Conservation (phyloP, 2,888 invertebrate species). For the Agrochola lota region DNA sequence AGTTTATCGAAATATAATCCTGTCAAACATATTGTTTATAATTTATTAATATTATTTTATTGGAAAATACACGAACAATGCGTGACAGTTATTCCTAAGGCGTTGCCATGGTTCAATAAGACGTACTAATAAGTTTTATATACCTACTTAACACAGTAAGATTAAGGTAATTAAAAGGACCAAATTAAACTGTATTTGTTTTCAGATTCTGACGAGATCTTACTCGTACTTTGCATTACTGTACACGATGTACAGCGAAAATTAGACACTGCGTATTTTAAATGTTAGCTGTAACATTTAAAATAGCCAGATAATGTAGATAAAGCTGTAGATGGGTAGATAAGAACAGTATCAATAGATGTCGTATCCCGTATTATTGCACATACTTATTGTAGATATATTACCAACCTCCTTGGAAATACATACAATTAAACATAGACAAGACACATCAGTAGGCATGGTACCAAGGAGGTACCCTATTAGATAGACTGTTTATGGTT, state of each 20-base stretch:
- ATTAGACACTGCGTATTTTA: constrained; percentile 58
- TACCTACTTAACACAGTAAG: background rate
- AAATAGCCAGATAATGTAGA: constrained; percentile 49
- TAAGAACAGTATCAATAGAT: constrained; percentile 47
- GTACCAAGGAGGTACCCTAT: constrained; percentile 18
- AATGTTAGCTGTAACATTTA: constrained; percentile 36
- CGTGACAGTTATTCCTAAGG: background rate
- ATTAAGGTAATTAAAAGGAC: background rate
- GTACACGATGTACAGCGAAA: constrained; percentile 86
- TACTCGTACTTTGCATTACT: constrained; percentile 87
- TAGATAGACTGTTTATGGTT: background rate
- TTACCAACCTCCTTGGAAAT: constrained; percentile 47
- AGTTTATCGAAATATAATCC: constrained; percentile 18
- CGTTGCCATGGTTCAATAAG: background rate
- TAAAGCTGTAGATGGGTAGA: constrained; percentile 54
- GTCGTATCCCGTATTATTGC: constrained; percentile 39
- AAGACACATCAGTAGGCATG: constrained; percentile 16
- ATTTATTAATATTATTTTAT: constrained; percentile 6
- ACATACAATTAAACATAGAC: constrained; percentile 34
- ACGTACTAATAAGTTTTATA: background rate
- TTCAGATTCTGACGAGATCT: constrained; percentile 86
- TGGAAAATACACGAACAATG: background rate
- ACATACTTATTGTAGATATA: constrained; percentile 53
- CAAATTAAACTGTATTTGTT: constrained; percentile 36
- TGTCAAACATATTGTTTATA: background rate